Conservation (phyloP, 2,797 vertebrate genomes). For the Diceros bicornis region DNA sequence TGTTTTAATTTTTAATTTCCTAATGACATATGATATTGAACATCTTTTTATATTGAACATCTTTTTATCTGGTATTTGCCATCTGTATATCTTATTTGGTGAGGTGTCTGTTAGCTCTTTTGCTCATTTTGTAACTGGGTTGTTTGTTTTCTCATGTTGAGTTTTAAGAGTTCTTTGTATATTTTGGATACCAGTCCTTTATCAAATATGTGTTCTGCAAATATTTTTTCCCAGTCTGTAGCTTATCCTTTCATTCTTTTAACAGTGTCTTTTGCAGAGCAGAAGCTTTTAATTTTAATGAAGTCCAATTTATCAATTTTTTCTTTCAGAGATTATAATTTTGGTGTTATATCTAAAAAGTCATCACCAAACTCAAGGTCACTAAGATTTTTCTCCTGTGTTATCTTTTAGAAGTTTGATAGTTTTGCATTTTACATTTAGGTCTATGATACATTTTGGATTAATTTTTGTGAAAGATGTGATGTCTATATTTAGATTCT, state of each 20-base stretch:
- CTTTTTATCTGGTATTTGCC: conserved; percentile 16
- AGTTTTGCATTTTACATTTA: conserved; percentile 30
- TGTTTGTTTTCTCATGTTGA: neutral
- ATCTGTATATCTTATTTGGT: neutral
- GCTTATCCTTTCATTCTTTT: neutral
- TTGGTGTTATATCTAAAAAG: neutral
- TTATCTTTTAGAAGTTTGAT: neutral
- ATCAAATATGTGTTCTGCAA: neutral
- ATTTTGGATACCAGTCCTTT: neutral
- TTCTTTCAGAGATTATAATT: neutral
- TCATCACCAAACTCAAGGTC: neutral
- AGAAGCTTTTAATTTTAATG: conserved; percentile 28
- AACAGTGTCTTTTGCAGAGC: neutral
- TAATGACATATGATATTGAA: neutral
- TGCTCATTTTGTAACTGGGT: neutral
- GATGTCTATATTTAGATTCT: neutral
- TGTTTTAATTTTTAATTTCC: neutral
- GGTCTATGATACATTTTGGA: neutral
- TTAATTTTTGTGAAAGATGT: neutral
- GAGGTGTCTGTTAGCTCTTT: neutral
- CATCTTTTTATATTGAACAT: neutral
- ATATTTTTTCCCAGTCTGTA: neutral
- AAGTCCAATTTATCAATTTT: neutral
- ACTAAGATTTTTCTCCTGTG: neutral
- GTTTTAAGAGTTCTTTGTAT: neutral